Percentiles rank a stretch among this genome's conserved stretches.
Evolutionary conservation across 2,113 vertebrate species (phyloP).

Genomic region (Bubalus kerabau): DNA sequence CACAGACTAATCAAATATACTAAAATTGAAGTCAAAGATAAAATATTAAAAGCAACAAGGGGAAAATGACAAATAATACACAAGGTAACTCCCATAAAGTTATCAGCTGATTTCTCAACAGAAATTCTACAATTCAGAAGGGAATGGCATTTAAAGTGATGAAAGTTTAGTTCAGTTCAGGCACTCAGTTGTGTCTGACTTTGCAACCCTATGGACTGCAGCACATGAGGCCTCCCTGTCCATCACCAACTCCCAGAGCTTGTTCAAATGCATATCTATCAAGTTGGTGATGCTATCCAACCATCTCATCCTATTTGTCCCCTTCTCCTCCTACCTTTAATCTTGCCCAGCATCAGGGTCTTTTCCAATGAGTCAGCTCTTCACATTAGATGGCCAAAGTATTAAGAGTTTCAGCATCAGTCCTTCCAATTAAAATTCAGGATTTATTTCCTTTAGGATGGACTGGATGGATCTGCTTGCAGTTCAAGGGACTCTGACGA

Average conservation of each 20-base stretch:
- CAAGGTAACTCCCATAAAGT: background rate
- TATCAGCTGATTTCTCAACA: background rate
- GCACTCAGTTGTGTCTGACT: background rate
- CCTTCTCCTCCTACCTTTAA: background rate
- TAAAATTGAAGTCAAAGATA: background rate
- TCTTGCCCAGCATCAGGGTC: background rate
- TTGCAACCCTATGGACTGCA: background rate
- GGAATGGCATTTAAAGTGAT: background rate
- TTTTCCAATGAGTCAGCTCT: background rate
- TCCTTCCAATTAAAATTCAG: background rate
- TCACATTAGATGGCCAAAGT: background rate
- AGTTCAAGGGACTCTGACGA: background rate
- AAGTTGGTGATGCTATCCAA: background rate
- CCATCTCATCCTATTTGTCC: background rate
- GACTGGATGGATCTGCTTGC: background rate
- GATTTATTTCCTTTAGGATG: background rate
- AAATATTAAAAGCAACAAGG: background rate
- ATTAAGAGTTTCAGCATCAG: background rate
- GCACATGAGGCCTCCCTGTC: background rate
- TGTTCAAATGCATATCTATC: background rate
- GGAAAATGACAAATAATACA: background rate
- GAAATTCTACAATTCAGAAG: background rate
- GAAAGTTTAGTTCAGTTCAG: background rate
- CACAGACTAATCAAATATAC: background rate
- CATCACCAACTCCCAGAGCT: background rate